Conservation (phyloP, 2,888 invertebrate species). For the Alloplasta piceator region DNA sequence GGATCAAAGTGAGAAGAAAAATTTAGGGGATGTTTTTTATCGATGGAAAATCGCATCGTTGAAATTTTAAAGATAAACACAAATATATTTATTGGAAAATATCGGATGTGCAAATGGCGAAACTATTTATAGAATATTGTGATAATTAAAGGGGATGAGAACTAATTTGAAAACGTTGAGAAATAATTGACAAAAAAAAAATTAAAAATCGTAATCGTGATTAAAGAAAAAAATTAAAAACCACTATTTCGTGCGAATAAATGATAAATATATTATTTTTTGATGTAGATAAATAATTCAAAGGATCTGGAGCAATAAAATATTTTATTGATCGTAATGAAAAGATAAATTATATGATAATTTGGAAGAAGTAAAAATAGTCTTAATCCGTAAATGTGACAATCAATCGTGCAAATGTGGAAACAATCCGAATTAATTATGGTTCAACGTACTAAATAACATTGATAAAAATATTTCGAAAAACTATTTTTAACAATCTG, state of each 20-base stretch:
- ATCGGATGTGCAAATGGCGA: neutral
- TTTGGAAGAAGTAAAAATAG: too few species aligned
- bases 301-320: neutral
- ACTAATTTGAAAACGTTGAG: neutral
- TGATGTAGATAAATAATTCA: neutral
- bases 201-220: neutral
- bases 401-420: too few species aligned
- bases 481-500: neutral
- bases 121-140: neutral
- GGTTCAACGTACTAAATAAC: neutral
- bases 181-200: neutral
- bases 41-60: neutral
- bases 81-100: constrained; percentile 27
- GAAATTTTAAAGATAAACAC: neutral
- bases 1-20: neutral
- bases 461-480: neutral
- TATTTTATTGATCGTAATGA: too few species aligned
- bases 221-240: neutral
- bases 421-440: neutral
- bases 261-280: neutral
- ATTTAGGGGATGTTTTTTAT: neutral
- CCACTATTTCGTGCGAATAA: neutral
- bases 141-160: constrained; percentile 18
- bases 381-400: too few species aligned
- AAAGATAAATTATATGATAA: too few species aligned